phyloP scores from a whole-genome alignment of 2,113 vertebrate species.

The Hylia prasina region DNA sequence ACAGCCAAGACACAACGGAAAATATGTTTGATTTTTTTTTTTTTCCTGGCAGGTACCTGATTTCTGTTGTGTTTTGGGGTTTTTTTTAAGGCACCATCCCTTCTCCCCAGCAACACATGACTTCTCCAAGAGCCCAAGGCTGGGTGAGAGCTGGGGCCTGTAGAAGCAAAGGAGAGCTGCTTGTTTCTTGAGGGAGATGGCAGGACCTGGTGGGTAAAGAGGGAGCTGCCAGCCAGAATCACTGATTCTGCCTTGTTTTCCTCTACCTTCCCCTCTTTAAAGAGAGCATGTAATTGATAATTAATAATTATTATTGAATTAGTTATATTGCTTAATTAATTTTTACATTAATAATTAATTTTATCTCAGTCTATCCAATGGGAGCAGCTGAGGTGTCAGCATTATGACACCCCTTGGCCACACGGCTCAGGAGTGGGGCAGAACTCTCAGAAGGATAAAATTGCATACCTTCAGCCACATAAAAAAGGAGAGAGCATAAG shows the following conservation, averaged over 20 bases:
- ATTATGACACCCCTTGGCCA: not conserved
- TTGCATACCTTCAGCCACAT: not conserved
- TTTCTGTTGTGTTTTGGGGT: not conserved
- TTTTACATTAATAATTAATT: not conserved
- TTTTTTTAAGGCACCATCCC: not conserved
- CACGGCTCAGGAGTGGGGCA: fast-evolving
- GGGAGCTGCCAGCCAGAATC: not conserved
- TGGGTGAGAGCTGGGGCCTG: not conserved
- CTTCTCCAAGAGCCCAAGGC: not conserved
- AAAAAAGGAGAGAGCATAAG: not conserved
- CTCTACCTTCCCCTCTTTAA: not conserved
- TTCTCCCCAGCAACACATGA: not conserved
- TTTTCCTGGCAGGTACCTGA: slow-evolving; percentile 38
- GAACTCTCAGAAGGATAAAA: not conserved
- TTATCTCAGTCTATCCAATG: fast-evolving
- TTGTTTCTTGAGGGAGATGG: not conserved
- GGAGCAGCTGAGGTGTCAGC: not conserved
- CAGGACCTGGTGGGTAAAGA: not conserved
- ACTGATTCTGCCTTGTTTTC: not conserved
- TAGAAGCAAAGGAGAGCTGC: not conserved
- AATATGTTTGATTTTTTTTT: slow-evolving; percentile 21
- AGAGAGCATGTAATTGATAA: not conserved
- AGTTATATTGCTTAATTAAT: no score
- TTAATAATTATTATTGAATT: not conserved
- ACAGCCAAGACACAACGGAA: slow-evolving; percentile 20